phyloP scores from a whole-genome alignment of 2,888 invertebrate species.

The Crematogaster levior region DNA sequence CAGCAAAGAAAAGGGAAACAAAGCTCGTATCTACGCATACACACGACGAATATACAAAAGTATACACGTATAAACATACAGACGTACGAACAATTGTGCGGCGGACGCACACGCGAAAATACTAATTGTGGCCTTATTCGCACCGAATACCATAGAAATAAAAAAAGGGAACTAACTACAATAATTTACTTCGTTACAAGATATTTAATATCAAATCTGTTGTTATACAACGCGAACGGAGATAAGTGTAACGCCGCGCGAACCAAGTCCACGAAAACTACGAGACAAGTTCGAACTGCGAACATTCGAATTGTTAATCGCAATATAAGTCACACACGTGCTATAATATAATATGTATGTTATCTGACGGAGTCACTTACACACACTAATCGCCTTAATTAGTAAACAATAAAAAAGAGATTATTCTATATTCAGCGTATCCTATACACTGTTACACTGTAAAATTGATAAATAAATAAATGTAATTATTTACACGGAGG shows the following conservation, averaged over 20 bases:
- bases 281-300: conserved; percentile 43
- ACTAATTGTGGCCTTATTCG: conserved; percentile 81
- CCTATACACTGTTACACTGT: conserved; percentile 81
- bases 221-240: conserved; percentile 46
- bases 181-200: conserved; percentile 62
- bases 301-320: conserved; percentile 66
- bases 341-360: conserved; percentile 59
- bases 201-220: conserved; percentile 63
- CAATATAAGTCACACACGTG: conserved; percentile 72
- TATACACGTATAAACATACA: conserved; percentile 24
- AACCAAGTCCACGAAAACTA: conserved; percentile 16
- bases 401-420: conserved; percentile 77
- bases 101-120: conserved; percentile 67
- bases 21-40: not conserved
- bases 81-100: conserved; percentile 60
- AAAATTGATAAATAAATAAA: conserved; percentile 83
- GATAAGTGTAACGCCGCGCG: conserved; percentile 21
- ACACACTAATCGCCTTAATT: conserved; percentile 84
- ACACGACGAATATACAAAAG: conserved; percentile 5
- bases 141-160: conserved; percentile 74
- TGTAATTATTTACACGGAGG: conserved; percentile 80
- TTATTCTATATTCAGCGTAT: conserved; percentile 82
- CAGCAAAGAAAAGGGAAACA: not conserved
- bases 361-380: conserved; percentile 82
- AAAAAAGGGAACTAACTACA: conserved; percentile 65